Percentiles rank a stretch among this genome's conserved stretches.
phyloP scores from a whole-genome alignment of 2,888 invertebrate species.

The Flexamia atlantica region DNA sequence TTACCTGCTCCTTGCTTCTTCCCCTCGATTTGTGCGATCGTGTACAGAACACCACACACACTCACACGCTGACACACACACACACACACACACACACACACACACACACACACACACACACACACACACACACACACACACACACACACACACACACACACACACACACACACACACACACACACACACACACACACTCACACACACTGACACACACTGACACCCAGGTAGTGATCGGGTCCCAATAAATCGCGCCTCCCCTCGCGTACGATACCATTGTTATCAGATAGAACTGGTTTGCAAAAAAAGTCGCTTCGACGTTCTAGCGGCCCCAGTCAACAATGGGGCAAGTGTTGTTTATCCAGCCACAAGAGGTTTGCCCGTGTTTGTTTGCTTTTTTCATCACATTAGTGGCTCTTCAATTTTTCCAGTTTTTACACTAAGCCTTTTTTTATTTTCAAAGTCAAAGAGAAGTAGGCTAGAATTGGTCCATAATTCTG shows the following conservation, averaged over 20 bases:
- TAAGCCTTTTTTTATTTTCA: no score
- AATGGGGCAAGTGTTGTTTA: constrained; percentile 44
- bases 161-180: constrained; percentile 20
- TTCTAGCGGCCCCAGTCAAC: background rate
- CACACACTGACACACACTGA: constrained; percentile 2
- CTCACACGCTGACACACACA: no score
- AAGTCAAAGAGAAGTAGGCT: no score
- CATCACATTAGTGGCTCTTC: background rate
- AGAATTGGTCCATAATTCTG: no score
- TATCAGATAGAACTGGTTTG: constrained; percentile 13
- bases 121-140: constrained; percentile 8
- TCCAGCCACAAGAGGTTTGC: background rate
- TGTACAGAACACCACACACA: constrained; percentile 3
- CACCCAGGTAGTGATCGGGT: background rate
- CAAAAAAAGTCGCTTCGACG: constrained; percentile 33
- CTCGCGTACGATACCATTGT: constrained; percentile 14
- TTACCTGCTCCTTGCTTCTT: constrained; percentile 26
- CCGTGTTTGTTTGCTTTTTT: constrained; percentile 37
- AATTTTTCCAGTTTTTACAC: no score
- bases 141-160: constrained; percentile 26
- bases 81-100: constrained; percentile 5
- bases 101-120: constrained; percentile 4
- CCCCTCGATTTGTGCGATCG: background rate
- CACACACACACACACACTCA: constrained; percentile 22
- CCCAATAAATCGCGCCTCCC: constrained; percentile 39